phyloP scores from a whole-genome alignment of 2,888 invertebrate genomes.

The Eurytoma adleriae region DNA sequence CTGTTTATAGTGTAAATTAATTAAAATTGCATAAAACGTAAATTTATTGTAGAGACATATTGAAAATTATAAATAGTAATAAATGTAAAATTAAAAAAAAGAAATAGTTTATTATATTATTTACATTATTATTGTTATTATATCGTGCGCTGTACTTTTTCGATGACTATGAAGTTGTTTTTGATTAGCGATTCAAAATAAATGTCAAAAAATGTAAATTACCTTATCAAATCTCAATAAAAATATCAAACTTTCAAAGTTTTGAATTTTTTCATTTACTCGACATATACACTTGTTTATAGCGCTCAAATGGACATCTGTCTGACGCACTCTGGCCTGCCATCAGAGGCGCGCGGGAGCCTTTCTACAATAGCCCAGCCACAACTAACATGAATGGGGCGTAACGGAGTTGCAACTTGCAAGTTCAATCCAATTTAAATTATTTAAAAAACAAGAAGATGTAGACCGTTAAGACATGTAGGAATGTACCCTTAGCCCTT shows the following conservation, averaged over 20 bases:
- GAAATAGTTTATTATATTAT: slow-evolving; percentile 12
- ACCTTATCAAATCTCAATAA: slow-evolving; percentile 54
- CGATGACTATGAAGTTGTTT: slow-evolving; percentile 41
- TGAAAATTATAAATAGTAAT: slow-evolving; percentile 44
- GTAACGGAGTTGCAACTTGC: too few species aligned
- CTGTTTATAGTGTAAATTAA: slow-evolving; percentile 69
- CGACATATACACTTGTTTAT: too few species aligned
- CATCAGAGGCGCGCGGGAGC: too few species aligned
- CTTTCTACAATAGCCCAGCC: too few species aligned
- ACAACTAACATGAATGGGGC: too few species aligned
- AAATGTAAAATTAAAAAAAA: slow-evolving; percentile 34
- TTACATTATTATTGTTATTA: slow-evolving; percentile 44
- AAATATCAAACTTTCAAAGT: slow-evolving; percentile 51
- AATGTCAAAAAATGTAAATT: slow-evolving; percentile 56
- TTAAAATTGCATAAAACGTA: slow-evolving; percentile 63
- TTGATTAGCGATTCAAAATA: slow-evolving; percentile 47
- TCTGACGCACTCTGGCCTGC: too few species aligned
- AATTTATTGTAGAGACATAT: slow-evolving; percentile 60
- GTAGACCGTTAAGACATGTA: too few species aligned
- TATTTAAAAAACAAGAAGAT: too few species aligned
- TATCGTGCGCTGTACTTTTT: slow-evolving; percentile 44
- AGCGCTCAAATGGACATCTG: too few species aligned
- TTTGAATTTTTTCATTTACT: slow-evolving; percentile 22
- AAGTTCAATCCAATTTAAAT: too few species aligned
- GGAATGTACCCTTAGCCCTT: too few species aligned